Evolutionary conservation across 2,888 invertebrate genomes (phyloP).

Genomic region (Drosophila quasianomalipes): DNA sequence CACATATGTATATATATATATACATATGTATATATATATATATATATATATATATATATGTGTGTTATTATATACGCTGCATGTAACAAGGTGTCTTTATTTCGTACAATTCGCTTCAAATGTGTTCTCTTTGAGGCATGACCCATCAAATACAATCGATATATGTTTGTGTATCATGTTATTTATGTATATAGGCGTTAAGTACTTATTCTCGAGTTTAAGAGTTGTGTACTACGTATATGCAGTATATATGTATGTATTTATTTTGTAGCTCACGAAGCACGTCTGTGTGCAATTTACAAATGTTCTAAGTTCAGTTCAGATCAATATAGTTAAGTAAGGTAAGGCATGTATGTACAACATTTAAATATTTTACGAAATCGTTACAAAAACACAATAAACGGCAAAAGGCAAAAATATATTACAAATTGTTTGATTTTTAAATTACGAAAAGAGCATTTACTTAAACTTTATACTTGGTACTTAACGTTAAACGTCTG

Average conservation of each 20-base stretch:
- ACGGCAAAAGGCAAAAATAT: slow-evolving; percentile 11
- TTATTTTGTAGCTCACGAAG: slow-evolving; percentile 8
- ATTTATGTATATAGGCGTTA: slow-evolving; percentile 18
- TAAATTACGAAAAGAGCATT: slow-evolving; percentile 41
- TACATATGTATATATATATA: not conserved
- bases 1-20: not conserved
- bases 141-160: slow-evolving; percentile 45
- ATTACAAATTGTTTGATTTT: slow-evolving; percentile 10
- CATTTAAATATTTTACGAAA: slow-evolving; percentile 18
- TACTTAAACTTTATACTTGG: slow-evolving; percentile 41
- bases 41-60: not conserved
- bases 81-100: slow-evolving; percentile 60
- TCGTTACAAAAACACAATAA: slow-evolving; percentile 19
- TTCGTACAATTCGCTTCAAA: slow-evolving; percentile 53
- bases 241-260: slow-evolving; percentile 9
- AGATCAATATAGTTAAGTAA: slow-evolving; percentile 28
- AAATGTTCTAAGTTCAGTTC: slow-evolving; percentile 51
- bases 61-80: slow-evolving; percentile 30
- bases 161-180: slow-evolving; percentile 27
- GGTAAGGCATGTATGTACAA: slow-evolving; percentile 25
- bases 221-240: slow-evolving; percentile 31
- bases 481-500: slow-evolving; percentile 57
- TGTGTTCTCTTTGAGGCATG: slow-evolving; percentile 27
- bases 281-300: slow-evolving; percentile 21
- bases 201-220: slow-evolving; percentile 18